phyloP scores from a whole-genome alignment of 30 jellyfish, hydroid and myxozoan species.

The Hydra vulgaris region DNA sequence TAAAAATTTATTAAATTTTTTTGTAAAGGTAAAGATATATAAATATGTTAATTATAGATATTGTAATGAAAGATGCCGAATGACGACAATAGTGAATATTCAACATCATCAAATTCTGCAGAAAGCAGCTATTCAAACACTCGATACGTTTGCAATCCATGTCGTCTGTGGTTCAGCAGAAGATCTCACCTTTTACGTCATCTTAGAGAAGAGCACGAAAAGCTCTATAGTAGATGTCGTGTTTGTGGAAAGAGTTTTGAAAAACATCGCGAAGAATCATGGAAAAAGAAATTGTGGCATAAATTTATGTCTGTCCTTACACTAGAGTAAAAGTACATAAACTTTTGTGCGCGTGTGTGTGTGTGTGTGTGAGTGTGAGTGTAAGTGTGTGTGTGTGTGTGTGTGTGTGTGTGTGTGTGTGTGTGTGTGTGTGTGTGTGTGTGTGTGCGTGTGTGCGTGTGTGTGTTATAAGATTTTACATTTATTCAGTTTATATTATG shows the following conservation, averaged over 20 bases:
- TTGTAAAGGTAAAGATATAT: too few species aligned
- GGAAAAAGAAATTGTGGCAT: conserved; percentile 12
- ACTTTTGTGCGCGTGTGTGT: too few species aligned
- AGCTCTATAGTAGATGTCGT: conserved; percentile 7
- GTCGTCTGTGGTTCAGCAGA: conserved; percentile 14
- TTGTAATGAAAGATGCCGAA: background rate
- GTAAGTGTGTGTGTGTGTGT: too few species aligned
- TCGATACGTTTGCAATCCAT: conserved; percentile 5
- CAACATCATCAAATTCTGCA: background rate
- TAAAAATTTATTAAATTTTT: too few species aligned
- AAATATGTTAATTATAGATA: background rate
- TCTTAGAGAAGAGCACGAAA: conserved; percentile 17
- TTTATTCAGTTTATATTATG: too few species aligned
- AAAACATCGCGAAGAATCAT: background rate
- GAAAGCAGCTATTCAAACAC: background rate
- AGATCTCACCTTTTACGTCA: conserved; percentile 9
- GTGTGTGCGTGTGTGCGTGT: too few species aligned
- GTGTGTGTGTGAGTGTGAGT: too few species aligned
- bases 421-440: too few species aligned
- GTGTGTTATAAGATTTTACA: too few species aligned
- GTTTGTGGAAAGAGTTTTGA: conserved; percentile 1
- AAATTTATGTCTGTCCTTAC: background rate
- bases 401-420: too few species aligned
- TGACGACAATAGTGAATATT: background rate
- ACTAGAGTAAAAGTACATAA: background rate